These are phyloP conservation scores for Eulacestoma nigropectus DNA, from an alignment of 2,113 vertebrate genomes.

Conservation along the genomic window DNA sequence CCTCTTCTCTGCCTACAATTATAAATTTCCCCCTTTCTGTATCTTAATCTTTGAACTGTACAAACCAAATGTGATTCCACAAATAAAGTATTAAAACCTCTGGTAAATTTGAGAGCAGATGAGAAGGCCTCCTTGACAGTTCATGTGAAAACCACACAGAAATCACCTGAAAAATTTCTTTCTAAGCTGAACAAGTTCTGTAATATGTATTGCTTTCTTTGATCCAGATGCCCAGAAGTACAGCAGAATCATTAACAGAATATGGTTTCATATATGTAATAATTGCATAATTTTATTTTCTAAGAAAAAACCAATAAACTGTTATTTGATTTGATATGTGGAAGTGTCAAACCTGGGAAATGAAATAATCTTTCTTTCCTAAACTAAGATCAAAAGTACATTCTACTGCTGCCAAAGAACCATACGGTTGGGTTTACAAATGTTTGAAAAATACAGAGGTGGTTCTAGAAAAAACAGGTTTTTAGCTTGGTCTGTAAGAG, in stretches of 20 bases:
- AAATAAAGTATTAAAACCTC: background rate
- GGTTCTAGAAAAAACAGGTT: background rate
- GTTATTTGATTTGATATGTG: background rate
- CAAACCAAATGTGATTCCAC: background rate
- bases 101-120: background rate
- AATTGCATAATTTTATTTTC: background rate
- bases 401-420: background rate
- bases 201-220: background rate
- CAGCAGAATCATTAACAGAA: background rate
- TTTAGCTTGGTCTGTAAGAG: background rate
- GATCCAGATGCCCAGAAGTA: background rate
- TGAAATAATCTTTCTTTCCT: background rate
- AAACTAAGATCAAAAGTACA: background rate
- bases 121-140: background rate
- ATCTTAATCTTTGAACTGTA: background rate
- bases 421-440: background rate
- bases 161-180: background rate
- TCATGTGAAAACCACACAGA: background rate
- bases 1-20: background rate
- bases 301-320: background rate
- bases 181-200: background rate
- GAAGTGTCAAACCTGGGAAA: background rate
- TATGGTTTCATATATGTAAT: background rate
- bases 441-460: background rate
- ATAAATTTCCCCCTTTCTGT: background rate